A percentile compares a stretch with the other conserved stretches of the same genome.
Conservation (phyloP, 1,140 invertebrate species). For the Acromyrmex heyeri region DNA sequence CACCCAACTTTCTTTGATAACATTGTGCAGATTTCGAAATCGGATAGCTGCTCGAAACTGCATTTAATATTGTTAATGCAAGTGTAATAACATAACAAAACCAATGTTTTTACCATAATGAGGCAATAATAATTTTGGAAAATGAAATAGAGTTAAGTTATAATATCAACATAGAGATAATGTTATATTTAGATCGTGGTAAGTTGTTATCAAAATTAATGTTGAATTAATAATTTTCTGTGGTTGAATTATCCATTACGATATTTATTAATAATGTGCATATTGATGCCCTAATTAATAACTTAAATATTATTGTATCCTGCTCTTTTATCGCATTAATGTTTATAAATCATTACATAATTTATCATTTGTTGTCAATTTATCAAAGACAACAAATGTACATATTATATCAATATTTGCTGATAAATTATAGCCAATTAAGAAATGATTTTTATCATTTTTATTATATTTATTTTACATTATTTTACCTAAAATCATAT, state of each 20-base stretch:
- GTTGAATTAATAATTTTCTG: constrained; percentile 4
- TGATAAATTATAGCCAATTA: not conserved
- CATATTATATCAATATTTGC: not conserved
- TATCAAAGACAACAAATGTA: not conserved
- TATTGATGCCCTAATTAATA: constrained; percentile 4
- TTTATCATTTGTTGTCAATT: constrained; percentile 2
- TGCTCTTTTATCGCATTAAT: not conserved
- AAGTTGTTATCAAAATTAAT: not conserved
- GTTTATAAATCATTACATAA: not conserved
- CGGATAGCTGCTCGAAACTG: not conserved
- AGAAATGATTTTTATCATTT: not conserved
- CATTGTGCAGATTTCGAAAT: constrained; percentile 35
- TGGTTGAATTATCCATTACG: not conserved
- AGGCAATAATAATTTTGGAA: constrained; percentile 8
- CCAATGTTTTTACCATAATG: not conserved
- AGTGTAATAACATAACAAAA: not conserved
- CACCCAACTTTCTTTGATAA: constrained; percentile 54
- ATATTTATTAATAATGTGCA: not conserved
- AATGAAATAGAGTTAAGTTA: not conserved
- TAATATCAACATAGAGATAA: not conserved
- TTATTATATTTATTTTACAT: not conserved
- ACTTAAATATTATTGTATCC: not conserved
- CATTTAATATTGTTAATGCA: not conserved
- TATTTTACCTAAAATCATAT: not conserved
- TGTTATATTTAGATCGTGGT: not conserved